Base-by-base conservation (phyloP, 2,797 vertebrate species). In the Zenarchopterus dispar region DNA sequence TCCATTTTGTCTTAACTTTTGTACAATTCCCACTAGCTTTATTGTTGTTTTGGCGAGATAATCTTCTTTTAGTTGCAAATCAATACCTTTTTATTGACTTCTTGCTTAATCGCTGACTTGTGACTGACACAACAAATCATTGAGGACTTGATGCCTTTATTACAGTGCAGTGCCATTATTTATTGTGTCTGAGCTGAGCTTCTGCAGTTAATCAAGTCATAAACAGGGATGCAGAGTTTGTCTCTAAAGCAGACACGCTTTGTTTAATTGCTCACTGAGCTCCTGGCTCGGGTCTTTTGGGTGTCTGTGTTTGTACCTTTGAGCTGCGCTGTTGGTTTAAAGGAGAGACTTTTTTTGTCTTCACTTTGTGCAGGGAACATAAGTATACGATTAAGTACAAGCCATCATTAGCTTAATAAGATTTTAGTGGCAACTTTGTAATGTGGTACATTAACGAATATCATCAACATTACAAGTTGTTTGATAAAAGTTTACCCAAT, bases 61-160 rank as follows among this genome's bases (percentile, higher is more conserved):
- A 68, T 67, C n/a, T 15, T 7, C 31, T 62, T 59, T 65, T 50
- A 11, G 41, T 41, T 53, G 17, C 24, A 46, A 67, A 82, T 86
- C 75, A 81, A 84, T 84, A 71, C 42, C 17, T 51, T 66, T 62
- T 78, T n/a, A 63, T 54, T 67, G 44, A 21, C 59, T 31, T 69
- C 15, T 36, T 39, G 23, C 49, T 62, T 72, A 58, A 42, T 69
- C 19, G 23, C 44, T 17, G 18, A 52, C 44, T 10, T 67, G 48
- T 62, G 69, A 80, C 64, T 72, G 70, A 82, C 76, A 52, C 62
- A 68, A 54, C 28, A 70, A 76, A 80, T 83, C 79, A 70, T 69
- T 80, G 17, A 21, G 10, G 54, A 44, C 44, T 50, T 61, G 26
- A 72, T 73, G 21, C 62, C 42, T 57, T 50, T 47, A 48, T 66